Percentiles rank a stretch among this genome's conserved stretches.
Conservation (phyloP, 2,113 vertebrate genomes). For the Oceanodroma tethys region DNA sequence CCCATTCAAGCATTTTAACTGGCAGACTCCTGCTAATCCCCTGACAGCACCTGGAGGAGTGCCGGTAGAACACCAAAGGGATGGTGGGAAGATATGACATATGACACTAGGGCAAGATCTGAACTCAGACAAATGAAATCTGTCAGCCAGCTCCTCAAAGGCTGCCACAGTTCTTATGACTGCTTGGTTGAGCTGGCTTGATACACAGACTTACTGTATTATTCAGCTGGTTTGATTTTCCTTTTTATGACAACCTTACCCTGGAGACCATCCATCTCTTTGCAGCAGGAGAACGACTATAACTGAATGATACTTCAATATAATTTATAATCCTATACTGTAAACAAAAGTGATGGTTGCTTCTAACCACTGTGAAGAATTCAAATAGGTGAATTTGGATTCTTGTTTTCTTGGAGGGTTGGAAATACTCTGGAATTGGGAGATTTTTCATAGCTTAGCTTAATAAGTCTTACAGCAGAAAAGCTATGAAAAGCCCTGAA, state of each 20-base stretch:
- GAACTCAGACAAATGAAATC: slow-evolving; percentile 80
- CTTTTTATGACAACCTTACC: slow-evolving; percentile 80
- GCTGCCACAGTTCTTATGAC: slow-evolving; percentile 73
- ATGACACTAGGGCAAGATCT: slow-evolving; percentile 69
- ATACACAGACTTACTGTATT: slow-evolving; percentile 78
- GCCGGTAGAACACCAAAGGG: slow-evolving; percentile 52
- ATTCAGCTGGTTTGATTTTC: slow-evolving; percentile 78
- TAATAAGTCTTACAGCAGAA: not conserved
- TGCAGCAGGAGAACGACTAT: slow-evolving; percentile 62
- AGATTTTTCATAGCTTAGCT: not conserved
- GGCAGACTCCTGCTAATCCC: slow-evolving; percentile 49
- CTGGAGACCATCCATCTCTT: slow-evolving; percentile 81
- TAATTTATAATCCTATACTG: slow-evolving; percentile 65
- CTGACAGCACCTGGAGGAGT: slow-evolving; percentile 65
- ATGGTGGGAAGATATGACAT: slow-evolving; percentile 62
- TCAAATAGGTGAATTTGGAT: slow-evolving; percentile 14
- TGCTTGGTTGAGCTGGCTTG: slow-evolving; percentile 74
- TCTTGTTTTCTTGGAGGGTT: not conserved
- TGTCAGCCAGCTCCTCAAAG: slow-evolving; percentile 77
- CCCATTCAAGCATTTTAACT: slow-evolving; percentile 38
- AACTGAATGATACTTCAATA: slow-evolving; percentile 73
- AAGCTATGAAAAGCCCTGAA: not conserved
- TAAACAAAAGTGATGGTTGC: slow-evolving; percentile 65
- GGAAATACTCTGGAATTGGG: not conserved
- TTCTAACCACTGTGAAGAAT: slow-evolving; percentile 53